These are phyloP conservation scores for Cetonia aurata DNA, from an alignment of 2,888 invertebrate species.

Conservation along the genomic window DNA sequence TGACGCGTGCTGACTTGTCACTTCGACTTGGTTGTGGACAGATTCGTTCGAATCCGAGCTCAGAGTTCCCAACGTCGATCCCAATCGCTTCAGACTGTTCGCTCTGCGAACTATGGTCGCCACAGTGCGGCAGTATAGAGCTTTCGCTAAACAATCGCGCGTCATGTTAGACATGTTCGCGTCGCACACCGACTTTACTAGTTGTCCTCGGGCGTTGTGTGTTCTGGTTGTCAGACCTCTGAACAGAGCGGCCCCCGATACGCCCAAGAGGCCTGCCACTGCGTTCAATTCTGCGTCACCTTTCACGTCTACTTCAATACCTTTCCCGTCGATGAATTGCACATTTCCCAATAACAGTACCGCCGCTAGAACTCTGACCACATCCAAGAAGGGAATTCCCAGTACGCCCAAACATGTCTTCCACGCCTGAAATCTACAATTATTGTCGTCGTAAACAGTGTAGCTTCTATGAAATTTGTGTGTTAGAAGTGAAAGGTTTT, in stretches of 20 bases:
- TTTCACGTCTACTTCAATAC: slow-evolving; percentile 81
- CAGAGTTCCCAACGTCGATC: slow-evolving; percentile 84
- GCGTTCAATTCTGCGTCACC: slow-evolving; percentile 88
- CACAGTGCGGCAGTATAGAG: slow-evolving; percentile 93
- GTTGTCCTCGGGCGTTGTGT: slow-evolving; percentile 81
- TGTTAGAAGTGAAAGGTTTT: not conserved
- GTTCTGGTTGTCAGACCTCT: slow-evolving; percentile 88
- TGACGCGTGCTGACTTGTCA: slow-evolving; percentile 87
- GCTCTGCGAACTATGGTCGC: slow-evolving; percentile 94
- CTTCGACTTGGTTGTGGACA: slow-evolving; percentile 88
- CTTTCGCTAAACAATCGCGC: slow-evolving; percentile 91
- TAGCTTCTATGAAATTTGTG: slow-evolving; percentile 1
- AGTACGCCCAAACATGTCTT: slow-evolving; percentile 90
- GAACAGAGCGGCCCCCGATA: slow-evolving; percentile 80
- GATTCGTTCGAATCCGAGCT: slow-evolving; percentile 95
- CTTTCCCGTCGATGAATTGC: slow-evolving; percentile 85
- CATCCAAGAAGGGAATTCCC: slow-evolving; percentile 94
- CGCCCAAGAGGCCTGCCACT: slow-evolving; percentile 86
- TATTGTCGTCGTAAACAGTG: not conserved
- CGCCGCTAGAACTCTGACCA: slow-evolving; percentile 91
- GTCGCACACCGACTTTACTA: slow-evolving; percentile 85
- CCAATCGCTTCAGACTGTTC: slow-evolving; percentile 89
- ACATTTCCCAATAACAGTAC: slow-evolving; percentile 93
- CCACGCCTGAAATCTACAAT: slow-evolving; percentile 86
- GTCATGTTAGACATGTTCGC: slow-evolving; percentile 90